Conservation (phyloP, 1,140 invertebrate genomes). For the Drosophila punjabiensis region DNA sequence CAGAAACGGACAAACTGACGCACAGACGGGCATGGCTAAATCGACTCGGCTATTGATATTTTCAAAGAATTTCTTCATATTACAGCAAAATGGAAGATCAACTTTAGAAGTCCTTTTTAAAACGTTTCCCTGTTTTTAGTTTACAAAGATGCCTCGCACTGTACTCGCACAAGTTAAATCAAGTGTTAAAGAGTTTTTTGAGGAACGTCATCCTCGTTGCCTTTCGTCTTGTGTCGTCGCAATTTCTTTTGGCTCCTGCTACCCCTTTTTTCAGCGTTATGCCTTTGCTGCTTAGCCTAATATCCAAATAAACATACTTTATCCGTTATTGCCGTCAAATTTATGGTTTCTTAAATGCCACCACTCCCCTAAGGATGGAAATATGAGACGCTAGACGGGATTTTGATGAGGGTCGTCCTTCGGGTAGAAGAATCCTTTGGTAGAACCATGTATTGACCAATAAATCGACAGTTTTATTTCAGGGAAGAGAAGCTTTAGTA, state of each 20-base stretch:
- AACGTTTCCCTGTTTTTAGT: not conserved
- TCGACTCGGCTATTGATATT: no score
- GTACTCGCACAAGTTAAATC: constrained; percentile 65
- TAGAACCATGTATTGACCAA: constrained; percentile 26
- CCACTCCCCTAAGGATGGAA: constrained; percentile 27
- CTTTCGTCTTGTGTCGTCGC: constrained; percentile 41
- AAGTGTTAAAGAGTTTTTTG: constrained; percentile 81
- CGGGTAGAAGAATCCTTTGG: constrained; percentile 11
- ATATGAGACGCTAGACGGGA: constrained; percentile 62
- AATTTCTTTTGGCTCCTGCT: constrained; percentile 40
- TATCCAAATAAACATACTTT: constrained; percentile 84
- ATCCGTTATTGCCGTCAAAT: constrained; percentile 80
- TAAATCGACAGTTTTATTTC: constrained; percentile 29
- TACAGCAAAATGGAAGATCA: no score
- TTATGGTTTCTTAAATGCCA: constrained; percentile 81
- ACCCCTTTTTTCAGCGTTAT: constrained; percentile 64
- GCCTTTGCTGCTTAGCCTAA: constrained; percentile 72
- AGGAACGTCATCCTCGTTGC: constrained; percentile 31
- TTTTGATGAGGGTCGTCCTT: constrained; percentile 69
- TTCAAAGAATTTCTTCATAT: no score
- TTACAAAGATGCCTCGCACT: constrained; percentile 7
- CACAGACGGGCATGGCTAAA: no score
- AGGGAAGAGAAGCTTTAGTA: not conserved
- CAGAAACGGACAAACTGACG: no score
- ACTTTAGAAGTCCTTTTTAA: not conserved